Evolutionary conservation across 1,140 invertebrate species (phyloP).

Genomic region (Rhizoglyphus robini): DNA sequence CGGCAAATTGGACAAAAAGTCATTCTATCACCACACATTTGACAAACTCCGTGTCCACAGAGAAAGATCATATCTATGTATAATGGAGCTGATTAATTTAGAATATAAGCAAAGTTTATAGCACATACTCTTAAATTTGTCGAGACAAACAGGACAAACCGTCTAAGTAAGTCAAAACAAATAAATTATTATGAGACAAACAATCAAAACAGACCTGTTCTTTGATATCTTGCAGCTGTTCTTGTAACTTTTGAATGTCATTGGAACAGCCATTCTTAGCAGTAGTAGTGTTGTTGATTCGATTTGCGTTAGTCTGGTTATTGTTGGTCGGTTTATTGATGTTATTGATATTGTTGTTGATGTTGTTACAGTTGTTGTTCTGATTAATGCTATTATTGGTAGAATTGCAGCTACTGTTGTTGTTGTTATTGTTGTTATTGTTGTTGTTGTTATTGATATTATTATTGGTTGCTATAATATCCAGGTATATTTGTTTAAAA

Average conservation of each 20-base stretch:
- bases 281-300: conserved; percentile 64
- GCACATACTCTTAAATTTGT: conserved; percentile 62
- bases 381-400: conserved; percentile 19
- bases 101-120: not conserved
- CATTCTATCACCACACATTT: conserved; percentile 95
- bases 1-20: conserved; percentile 91
- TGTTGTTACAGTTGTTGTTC: not conserved
- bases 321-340: conserved; percentile 14
- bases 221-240: conserved; percentile 91
- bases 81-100: not conserved
- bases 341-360: not conserved
- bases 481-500: too few relatives aligned
- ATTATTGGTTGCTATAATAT: not conserved
- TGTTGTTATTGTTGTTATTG: not conserved
- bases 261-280: conserved; percentile 51
- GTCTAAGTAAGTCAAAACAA: conserved; percentile 50
- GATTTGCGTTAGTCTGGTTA: not conserved
- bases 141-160: conserved; percentile 93
- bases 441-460: not conserved
- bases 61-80: conserved; percentile 77
- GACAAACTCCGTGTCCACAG: conserved; percentile 92
- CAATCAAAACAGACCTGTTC: conserved; percentile 55
- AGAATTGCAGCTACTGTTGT: conserved; percentile 22
- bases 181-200: conserved; percentile 15
- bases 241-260: conserved; percentile 84